These are phyloP conservation scores for Acomys russatus DNA, from an alignment of 2,797 vertebrate species.

Conservation along the genomic window DNA sequence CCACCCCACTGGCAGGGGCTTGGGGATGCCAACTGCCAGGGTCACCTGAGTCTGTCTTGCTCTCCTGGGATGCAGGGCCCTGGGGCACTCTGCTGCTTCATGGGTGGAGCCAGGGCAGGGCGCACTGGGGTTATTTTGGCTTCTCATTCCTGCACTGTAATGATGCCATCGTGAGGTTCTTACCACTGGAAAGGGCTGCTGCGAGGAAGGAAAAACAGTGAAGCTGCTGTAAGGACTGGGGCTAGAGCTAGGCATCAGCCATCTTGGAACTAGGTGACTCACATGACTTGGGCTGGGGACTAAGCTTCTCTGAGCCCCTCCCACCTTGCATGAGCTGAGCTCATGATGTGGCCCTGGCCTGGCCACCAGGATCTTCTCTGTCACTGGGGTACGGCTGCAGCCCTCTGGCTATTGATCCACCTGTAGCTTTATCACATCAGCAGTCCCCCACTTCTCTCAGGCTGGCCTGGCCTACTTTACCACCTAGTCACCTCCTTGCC, in stretches of 20 bases:
- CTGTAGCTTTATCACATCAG: background rate
- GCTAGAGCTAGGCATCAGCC: background rate
- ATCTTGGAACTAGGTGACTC: too few species aligned
- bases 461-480: background rate
- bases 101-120: slow-evolving; percentile 30
- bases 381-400: accelerated
- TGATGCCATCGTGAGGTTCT: background rate
- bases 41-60: background rate
- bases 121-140: slow-evolving; percentile 74
- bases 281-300: accelerated
- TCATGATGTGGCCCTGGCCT: background rate
- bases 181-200: background rate
- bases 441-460: background rate
- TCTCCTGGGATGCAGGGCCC: background rate
- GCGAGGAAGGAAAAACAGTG: background rate
- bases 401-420: too few species aligned
- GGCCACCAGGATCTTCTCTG: background rate
- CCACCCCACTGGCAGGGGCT: background rate
- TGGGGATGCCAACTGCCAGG: too few species aligned
- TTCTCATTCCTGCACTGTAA: slow-evolving; percentile 62
- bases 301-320: background rate
- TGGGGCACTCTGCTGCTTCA: background rate
- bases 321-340: accelerated
- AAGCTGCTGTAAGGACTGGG: too few species aligned
- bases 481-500: accelerated